Evolutionary conservation across 2,797 vertebrate species (phyloP), one percentile per base, ranked within the genome.

Genomic region (Leptatherina wallacei): DNA sequence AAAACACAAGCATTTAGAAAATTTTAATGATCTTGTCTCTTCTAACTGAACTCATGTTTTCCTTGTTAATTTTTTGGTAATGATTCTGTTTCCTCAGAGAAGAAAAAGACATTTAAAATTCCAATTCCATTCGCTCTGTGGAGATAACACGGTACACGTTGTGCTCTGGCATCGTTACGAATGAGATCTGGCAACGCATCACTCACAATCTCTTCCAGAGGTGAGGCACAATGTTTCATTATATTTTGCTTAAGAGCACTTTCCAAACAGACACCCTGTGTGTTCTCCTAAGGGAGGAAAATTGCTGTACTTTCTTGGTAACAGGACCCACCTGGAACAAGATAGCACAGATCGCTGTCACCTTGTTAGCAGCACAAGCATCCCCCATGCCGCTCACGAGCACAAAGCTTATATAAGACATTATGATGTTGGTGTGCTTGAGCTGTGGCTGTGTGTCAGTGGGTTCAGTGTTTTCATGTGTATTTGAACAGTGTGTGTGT

Each of bases 381-480:
- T 76, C 83, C 81, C 78, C 54, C 70, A 59, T 74, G n/a, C 65
- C 42, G 13, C 61, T 52, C 64, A 9, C 56, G 24, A 47, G 62
- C 74, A 64, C 81, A 56, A 61, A 68, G 77, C 83, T 89, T 87
- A 91, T 86, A 71, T 77, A 85, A 91, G 79, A 73, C 69, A 40
- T 80, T 71, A 83, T 75, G 75, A 73, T 76, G 54, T 63, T 80
- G 86, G 82, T 82, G 84, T 65, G 80, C 78, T 76, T 32, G 69
- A 77, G 78, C 74, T 58, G 1, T 12, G 69, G 62, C 77, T 78
- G 80, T 75, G 81, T 92, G 88, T 92, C 89, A 90, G 88, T 83
- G 89, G 88, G 90, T 92, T 91, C 88, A 90, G 65, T 87, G 87
- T 89, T 84, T 90, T 89, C 83, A 87, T 78, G 86, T 87, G 87